Percentiles rank a stretch among this genome's conserved stretches.
phyloP scores from a whole-genome alignment of 2,113 vertebrate genomes.

The Bos taurus region ARS-UCD2.0 NC_037331.1:5658501-5659000 shows the following conservation, averaged over 20 bases:
- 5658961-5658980: not conserved
- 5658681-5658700: not conserved
- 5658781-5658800: not conserved
- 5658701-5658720: not conserved
- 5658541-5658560: not conserved
- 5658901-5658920: not conserved
- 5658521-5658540: not conserved
- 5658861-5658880: not conserved
- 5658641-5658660: not conserved
- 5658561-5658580: not conserved
- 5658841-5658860: not conserved
- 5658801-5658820: not conserved
- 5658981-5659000: not conserved
- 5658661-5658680: not conserved
- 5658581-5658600: rapidly evolving
- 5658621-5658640: not conserved
- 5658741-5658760: not conserved
- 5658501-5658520: not conserved
- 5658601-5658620: not conserved
- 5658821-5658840: not conserved
- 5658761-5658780: not conserved
- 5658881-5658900: not conserved
- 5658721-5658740: not conserved
- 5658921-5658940: not conserved
- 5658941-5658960: not conserved